Base-by-base conservation (phyloP, 2,797 vertebrate species). In the Peromyscus attwateri region DNA sequence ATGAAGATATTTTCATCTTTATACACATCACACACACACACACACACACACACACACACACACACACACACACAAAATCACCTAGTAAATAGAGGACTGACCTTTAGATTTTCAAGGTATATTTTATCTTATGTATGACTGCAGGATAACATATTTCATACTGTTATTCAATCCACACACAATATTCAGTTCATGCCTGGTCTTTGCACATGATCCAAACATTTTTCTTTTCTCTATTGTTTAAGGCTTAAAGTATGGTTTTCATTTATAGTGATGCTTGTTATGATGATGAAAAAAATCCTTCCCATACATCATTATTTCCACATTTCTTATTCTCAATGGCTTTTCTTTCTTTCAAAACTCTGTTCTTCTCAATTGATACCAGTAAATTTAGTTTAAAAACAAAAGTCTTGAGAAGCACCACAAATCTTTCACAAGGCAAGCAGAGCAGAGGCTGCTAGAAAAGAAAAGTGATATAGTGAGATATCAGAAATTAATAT, bases 301-400 rank as follows among this genome's bases (percentile, higher is more conserved):
- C 49, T 55, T 83, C 43, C 3, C 25, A 83, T 76, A 10, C 43
- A 82, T 91, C 27, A 71, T 91, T 80, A 80, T 81, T 96, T 49
- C 93, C 12, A 31, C 46, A n/a, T 82, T 57, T 52, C 3, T 19
- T 90, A 9, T 94, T 81, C 23, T 89, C 12, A 62, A 16, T 94
- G 13, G 2, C 4, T 83, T 76, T 83, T 95, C n/a, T 73, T 23
- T 66, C 75, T 27, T 68, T 94, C 29, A 93, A 94, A 96, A 85
- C 79, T 89, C 3, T 70, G 9, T 81, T 10, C 7, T 81, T 10
- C 10, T 89, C 71, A 79, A 27, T 31, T 64, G 1, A 21, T 68
- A 46, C 89, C 64, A 95, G 89, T 95, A 91, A 92, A 82, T 66
- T 37, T 79, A 95, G 19, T 71, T 96, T 92, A 76, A 70, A 96